Base-by-base conservation (phyloP, 2,113 vertebrate genomes). In the Gambusia affinis region DNA sequence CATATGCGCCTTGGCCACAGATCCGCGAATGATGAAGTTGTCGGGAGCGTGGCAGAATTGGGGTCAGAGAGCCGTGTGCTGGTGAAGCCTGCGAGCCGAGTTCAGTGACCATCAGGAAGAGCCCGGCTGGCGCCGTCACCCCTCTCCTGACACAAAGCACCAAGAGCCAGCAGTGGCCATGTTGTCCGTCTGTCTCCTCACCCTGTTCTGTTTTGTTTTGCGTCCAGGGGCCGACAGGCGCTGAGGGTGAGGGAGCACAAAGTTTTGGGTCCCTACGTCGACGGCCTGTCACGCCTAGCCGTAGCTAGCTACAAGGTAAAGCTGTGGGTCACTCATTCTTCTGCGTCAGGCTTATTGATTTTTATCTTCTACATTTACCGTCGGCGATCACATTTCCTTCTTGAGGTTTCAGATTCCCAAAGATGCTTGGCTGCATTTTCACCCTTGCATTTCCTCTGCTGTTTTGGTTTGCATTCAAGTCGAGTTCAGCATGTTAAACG, bases 161-260 rank as follows among this genome's bases (percentile, higher is more conserved):
- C 1, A 64, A 27, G 33, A 27, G 64, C 17, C 8, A 28, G 15
- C 17, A 44, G 37, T 68, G 12, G 65, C 39, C n/a, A 17, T 66
- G 57, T 57, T 70, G 11, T 54, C 14, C 65, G 7, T 70, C 28
- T 63, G 22, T 74, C 22, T 76, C 70, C 42, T 63, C 33, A 81
- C 70, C 15, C 3, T 72, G 33, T 11, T 72, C 3, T 69, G 33
- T 11, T 71, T 33, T 57, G 72, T 2, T 54, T 77, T 70, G 7
- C 79, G 73, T 74, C 63, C 92, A 99, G 98, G 93, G 97, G 96
- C 74, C 95, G 96, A 64, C 97, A 98, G 82, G 93, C 97, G 0
- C 92, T 99, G 82, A 97, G 96, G 92, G 98, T 99, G 76, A 95
- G 98, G 89, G 98, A 99, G 73, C 98, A 99, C 92, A 99, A 95